Evolutionary conservation across 2,113 vertebrate species (phyloP), one percentile per base, ranked within the genome.

Genomic region (Vidua macroura): DNA sequence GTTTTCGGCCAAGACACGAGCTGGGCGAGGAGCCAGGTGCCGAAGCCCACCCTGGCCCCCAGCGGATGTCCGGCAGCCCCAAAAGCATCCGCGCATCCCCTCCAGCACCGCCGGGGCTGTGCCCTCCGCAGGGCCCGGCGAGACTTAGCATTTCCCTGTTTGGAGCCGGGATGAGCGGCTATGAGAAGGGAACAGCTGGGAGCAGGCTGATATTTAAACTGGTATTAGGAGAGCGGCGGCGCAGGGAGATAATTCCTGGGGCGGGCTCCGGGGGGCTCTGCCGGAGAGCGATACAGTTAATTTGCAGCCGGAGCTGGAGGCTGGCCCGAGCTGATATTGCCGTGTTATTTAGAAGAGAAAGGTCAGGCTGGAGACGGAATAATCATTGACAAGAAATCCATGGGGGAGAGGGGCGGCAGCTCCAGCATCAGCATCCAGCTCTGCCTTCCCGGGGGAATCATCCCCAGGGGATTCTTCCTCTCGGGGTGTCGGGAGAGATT

Each of bases 201-300:
- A 97, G 96, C 93, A 22, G 93, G 75, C 93, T 98, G 98, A 98
- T 98, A 98, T 98, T 98, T 98, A 98, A 97, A 98, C 93, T 93
- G 97, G 98, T 83, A 97, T 98, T 98, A 98, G 97, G 95, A 96
- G 86, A 97, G 92, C 93, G 66, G 79, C 69, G 90, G 81, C 37
- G 93, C 96, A 83, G 69, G 97, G 82, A 96, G 98, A 97, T 98
- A 97, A 98, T 86, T 96, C 96, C 97, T 41, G 82, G 92, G 94
- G 59, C 56, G 46, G 78, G 92, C 6, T 80, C 51, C 35, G 37
- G 13, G 20, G 77, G 64, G 43, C 91, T 86, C 96, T 92, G 95
- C 73, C 4, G 33, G 64, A 83, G 69, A 84, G 89, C 23, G 96
- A 96, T 95, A 95, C 94, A 86, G 73, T 91, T 95, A 81, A 96